Conservation (phyloP, 2,888 invertebrate genomes). For the Epinotia nisella region DNA sequence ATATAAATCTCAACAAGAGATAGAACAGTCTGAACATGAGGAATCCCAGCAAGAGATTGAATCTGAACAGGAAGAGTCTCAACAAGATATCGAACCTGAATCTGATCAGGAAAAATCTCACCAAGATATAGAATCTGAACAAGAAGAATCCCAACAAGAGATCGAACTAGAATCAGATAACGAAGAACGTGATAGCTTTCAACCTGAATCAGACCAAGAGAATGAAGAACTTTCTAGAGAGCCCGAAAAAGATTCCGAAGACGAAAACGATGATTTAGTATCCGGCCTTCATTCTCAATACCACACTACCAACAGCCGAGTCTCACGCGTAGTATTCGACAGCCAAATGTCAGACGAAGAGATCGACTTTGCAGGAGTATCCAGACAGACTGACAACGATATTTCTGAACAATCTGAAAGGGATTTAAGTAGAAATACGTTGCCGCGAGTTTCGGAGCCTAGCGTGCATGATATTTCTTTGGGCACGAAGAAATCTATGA, state of each 20-base stretch:
- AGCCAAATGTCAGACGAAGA: slow-evolving; percentile 31
- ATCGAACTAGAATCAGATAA: slow-evolving; percentile 52
- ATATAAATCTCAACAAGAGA: background rate
- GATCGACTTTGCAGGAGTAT: slow-evolving; percentile 29
- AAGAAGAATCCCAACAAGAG: slow-evolving; percentile 48
- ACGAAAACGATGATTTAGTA: background rate
- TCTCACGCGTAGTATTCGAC: slow-evolving; percentile 34
- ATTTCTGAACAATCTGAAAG: slow-evolving; percentile 20
- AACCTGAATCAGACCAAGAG: slow-evolving; percentile 11
- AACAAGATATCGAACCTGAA: slow-evolving; percentile 1
- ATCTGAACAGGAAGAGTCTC: slow-evolving; percentile 21
- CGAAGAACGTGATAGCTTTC: background rate
- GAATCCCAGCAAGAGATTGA: slow-evolving; percentile 9
- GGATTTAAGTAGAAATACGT: slow-evolving; percentile 2
- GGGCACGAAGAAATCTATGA: slow-evolving; percentile 56
- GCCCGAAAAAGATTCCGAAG: background rate
- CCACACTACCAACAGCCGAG: slow-evolving; percentile 2
- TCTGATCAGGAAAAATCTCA: slow-evolving; percentile 9
- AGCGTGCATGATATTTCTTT: slow-evolving; percentile 58
- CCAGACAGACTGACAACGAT: slow-evolving; percentile 30
- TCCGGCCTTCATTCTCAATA: slow-evolving; percentile 7
- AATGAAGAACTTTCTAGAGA: no score
- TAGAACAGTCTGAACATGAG: background rate
- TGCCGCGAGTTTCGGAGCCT: slow-evolving; percentile 8
- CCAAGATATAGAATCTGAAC: slow-evolving; percentile 12